Percentiles rank a stretch among this genome's conserved stretches.
These are phyloP conservation scores for Oreonectes daqikongensis DNA, from an alignment of 2,797 vertebrate genomes.

Conservation along the genomic window DNA sequence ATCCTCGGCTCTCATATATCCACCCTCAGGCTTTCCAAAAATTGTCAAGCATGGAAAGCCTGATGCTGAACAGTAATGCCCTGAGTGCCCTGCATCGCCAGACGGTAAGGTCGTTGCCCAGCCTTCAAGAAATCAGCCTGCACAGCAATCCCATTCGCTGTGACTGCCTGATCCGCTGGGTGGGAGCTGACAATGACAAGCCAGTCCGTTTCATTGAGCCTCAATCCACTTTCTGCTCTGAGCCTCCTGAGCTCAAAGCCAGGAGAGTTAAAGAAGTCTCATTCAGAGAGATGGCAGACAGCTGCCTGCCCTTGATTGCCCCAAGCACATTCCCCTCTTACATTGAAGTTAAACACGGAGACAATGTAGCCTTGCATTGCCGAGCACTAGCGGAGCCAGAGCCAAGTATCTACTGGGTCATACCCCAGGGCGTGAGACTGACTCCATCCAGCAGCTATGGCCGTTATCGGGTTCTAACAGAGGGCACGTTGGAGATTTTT, in stretches of 20 bases:
- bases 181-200: constrained; percentile 77
- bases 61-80: constrained; percentile 98
- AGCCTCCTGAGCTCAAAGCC: constrained; percentile 89
- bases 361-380: constrained; percentile 84
- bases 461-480: constrained; percentile 80
- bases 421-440: constrained; percentile 82
- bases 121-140: constrained; percentile 93
- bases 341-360: constrained; percentile 75
- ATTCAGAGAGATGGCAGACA: constrained; percentile 90
- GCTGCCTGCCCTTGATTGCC: constrained; percentile 92
- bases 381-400: constrained; percentile 91
- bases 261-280: constrained; percentile 87
- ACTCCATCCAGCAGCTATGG: constrained; percentile 65
- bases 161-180: constrained; percentile 96
- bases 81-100: constrained; percentile 91
- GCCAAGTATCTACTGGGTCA: constrained; percentile 94
- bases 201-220: constrained; percentile 93
- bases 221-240: constrained; percentile 90
- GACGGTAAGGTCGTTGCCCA: constrained; percentile 88
- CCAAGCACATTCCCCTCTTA: constrained; percentile 81
- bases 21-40: constrained; percentile 91
- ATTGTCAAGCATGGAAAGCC: constrained; percentile 89
- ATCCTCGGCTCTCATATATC: constrained; percentile 92
- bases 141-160: constrained; percentile 96
- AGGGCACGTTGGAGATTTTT: constrained; percentile 90